Base-by-base conservation (phyloP, 2,888 invertebrate genomes). In the Subacronicta megacephala region DNA sequence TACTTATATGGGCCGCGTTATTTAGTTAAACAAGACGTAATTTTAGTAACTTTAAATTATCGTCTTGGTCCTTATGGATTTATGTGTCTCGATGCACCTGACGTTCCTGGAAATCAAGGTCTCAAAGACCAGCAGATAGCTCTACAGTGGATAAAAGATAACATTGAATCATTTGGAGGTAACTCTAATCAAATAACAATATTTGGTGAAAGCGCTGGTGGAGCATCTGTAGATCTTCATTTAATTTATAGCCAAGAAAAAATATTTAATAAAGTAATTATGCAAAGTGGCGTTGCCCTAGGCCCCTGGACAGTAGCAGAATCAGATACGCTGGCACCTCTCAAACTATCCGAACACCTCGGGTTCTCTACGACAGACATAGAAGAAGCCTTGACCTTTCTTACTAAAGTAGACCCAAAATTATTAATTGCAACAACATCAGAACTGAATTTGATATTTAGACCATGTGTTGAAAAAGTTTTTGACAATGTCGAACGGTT, bases 21-120 rank as follows among this genome's bases (percentile, higher is more conserved):
- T 56, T 69, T 90, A 40, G 76, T 88, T 1, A 72, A 76, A 46
- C 82, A 88, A 33, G 80, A 87, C 17, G 64, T 89, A 0, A 80
- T 89, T 33, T 57, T 87, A 18, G 84, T 90, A 0, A 83, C 85
- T 1, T 17, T 88, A 0, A 89, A 89, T 54, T 90, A 88, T 41
- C 77, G 90, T 7, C 7, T 89, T 0, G 86, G 87, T 0, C 82
- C 83, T 2, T 89, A 88, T 38, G 90, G 90, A 1, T 90, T 89
- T 51, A 84, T 89, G 82, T 87, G 88, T 45, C 66, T 89, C 1
- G 78, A 84, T 18, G 82, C 72, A 1, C 77, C 83, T 0, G 76
- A 83, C 9, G 72, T 87, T 6, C 82, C 87, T 0, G 89, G 89
- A 0, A 89, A 89, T 46, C 85, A 88, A 61, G 89, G 87, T 0